Conservation (phyloP, 2,113 vertebrate genomes). For the Coracopsis vasa region DNA sequence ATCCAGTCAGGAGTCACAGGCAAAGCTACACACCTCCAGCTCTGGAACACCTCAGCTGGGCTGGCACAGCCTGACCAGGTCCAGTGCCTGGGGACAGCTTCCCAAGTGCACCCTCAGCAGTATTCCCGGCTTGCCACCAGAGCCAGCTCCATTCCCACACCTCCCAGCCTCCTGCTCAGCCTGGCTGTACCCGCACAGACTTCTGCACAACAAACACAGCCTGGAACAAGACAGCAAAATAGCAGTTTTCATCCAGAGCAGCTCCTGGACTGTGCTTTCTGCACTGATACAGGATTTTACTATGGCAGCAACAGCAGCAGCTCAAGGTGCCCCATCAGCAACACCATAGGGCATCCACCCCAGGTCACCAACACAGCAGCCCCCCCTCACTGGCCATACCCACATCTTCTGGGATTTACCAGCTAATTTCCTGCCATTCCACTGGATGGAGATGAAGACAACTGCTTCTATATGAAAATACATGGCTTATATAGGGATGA, state of each 20-base stretch:
- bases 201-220: background rate
- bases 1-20: background rate
- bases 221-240: background rate
- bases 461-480: background rate
- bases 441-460: background rate
- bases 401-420: background rate
- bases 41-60: background rate
- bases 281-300: background rate
- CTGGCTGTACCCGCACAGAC: background rate
- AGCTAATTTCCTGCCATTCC: background rate
- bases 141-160: background rate
- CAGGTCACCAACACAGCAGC: background rate
- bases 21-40: background rate
- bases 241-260: background rate
- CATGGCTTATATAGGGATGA: background rate
- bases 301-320: background rate
- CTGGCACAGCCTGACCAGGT: background rate
- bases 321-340: background rate
- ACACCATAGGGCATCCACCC: fast-evolving
- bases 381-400: background rate
- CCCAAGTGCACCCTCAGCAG: background rate
- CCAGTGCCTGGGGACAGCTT: background rate
- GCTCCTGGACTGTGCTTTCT: background rate
- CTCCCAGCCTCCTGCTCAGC: background rate
- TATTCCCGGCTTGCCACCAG: background rate